Evolutionary conservation across 2,113 vertebrate genomes (phyloP), one percentile per base, ranked within the genome.

Genomic region (Sander vitreus): DNA sequence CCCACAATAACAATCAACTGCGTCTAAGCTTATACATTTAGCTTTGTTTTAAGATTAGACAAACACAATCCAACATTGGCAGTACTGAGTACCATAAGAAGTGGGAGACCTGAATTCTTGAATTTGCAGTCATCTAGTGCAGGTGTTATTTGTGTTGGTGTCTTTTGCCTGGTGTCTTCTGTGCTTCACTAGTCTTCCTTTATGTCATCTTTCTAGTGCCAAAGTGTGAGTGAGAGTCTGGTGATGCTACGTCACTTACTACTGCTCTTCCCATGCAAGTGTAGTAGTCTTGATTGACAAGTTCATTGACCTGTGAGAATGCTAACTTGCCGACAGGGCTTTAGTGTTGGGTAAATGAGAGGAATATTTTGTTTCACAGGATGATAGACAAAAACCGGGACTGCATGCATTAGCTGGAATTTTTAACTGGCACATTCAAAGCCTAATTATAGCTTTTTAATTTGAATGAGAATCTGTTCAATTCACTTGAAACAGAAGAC

Each of bases 331-430:
- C 23, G 0, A 6, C 5, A 1, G 43, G 58, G 18, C 18, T 79
- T 51, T 11, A 33, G 16, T 33, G 39, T 65, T 36, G 58, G 18
- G 25, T 60, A 59, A 73, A 70, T 57, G 21, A 79, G 50, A 50
- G 25, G 27, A 53, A 50, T 58, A 18, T 43, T 77, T 68, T 4
- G 16, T 68, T 68, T 78, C n/a, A 36, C 36, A 75, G 51, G n/a
- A 48, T 82, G 5, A 19, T 55, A 25, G 43, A 82, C 23, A 54
- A 53, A 64, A 80, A 55, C 8, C 21, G n/a, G 45, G 50, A 66
- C 30, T 1, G 5, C 33, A 45, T 1, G 0, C 19, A 36, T 50
- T 8, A 55, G 23, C 23, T 83, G 19, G 33, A 47, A 36, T 60
- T 50, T 77, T 59, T 43, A 50, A 71, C 16, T 64, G 19, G 15